Percentiles rank a stretch among this genome's conserved stretches.
Evolutionary conservation across 2,113 vertebrate species (phyloP).

Genomic region (Tonatia bakeri): DNA sequence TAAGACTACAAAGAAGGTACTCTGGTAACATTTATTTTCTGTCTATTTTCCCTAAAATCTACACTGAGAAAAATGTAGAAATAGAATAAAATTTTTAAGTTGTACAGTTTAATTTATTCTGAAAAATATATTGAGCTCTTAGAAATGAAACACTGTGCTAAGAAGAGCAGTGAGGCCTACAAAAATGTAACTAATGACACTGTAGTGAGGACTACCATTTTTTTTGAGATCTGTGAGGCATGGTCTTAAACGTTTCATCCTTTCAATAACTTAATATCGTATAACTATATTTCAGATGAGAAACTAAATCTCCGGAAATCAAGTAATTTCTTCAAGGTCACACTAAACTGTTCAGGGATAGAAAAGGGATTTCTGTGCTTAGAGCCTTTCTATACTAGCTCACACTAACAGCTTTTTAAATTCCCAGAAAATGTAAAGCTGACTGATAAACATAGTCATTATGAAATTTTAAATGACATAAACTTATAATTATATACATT

Average conservation of each 20-base stretch:
- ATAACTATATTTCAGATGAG: background rate
- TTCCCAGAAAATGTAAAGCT: background rate
- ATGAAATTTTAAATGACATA: background rate
- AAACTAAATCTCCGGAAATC: background rate
- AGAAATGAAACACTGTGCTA: background rate
- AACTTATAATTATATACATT: background rate
- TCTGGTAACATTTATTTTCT: background rate
- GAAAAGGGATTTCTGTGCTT: background rate
- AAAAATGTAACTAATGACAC: background rate
- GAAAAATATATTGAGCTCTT: background rate
- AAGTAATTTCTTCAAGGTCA: background rate
- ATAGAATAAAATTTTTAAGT: background rate
- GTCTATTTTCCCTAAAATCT: background rate
- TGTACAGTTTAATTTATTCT: background rate
- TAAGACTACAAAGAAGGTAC: background rate
- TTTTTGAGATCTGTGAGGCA: background rate
- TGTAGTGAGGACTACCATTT: background rate
- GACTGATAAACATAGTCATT: background rate
- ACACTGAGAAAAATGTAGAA: background rate
- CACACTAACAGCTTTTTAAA: background rate
- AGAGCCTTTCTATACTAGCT: background rate
- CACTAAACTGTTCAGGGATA: background rate
- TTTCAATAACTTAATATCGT: background rate
- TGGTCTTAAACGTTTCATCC: background rate
- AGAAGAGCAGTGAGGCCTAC: background rate